These are phyloP conservation scores for Pheosia tremula DNA, from an alignment of 2,888 invertebrate species.

Conservation along the genomic window DNA sequence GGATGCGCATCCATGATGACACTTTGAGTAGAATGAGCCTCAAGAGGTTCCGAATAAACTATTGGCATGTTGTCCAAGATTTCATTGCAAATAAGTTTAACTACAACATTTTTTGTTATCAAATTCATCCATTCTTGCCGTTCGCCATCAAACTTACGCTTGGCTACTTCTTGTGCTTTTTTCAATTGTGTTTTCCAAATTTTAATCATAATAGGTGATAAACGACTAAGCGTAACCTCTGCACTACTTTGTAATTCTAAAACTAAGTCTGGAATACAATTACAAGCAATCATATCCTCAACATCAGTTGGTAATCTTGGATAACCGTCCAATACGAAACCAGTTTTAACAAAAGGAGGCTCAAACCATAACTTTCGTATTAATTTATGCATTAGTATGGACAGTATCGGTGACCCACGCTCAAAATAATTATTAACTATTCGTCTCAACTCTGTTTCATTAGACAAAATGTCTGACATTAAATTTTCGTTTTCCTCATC, in stretches of 20 bases:
- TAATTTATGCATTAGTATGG: conserved; percentile 69
- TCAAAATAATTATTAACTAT: conserved; percentile 78
- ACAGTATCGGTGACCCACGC: conserved; percentile 72
- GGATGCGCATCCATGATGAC: conserved; percentile 78
- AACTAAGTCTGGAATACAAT: conserved; percentile 84
- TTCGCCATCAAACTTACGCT: conserved; percentile 46
- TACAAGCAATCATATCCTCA: conserved; percentile 76
- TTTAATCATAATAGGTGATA: conserved; percentile 58
- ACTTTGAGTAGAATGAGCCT: conserved; percentile 55
- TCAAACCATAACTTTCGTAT: conserved; percentile 81
- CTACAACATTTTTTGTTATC: conserved; percentile 59
- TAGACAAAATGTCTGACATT: conserved; percentile 57
- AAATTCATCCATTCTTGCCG: conserved; percentile 57
- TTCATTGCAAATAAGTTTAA: conserved; percentile 61
- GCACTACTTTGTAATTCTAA: conserved; percentile 73
- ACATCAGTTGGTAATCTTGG: conserved; percentile 83
- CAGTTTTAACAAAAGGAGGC: conserved; percentile 72
- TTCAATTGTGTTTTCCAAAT: conserved; percentile 69
- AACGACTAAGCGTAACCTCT: conserved; percentile 59
- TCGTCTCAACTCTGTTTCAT: conserved; percentile 66
- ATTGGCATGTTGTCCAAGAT: conserved; percentile 48
- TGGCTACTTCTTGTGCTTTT: conserved; percentile 59
- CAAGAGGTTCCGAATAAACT: conserved; percentile 29
- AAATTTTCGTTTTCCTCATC: conserved; percentile 65
- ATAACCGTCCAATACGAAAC: conserved; percentile 86